Evolutionary conservation across 2,888 invertebrate species (phyloP), one percentile per base, ranked within the genome.

Genomic region (Reticulitermes lucifugus): DNA sequence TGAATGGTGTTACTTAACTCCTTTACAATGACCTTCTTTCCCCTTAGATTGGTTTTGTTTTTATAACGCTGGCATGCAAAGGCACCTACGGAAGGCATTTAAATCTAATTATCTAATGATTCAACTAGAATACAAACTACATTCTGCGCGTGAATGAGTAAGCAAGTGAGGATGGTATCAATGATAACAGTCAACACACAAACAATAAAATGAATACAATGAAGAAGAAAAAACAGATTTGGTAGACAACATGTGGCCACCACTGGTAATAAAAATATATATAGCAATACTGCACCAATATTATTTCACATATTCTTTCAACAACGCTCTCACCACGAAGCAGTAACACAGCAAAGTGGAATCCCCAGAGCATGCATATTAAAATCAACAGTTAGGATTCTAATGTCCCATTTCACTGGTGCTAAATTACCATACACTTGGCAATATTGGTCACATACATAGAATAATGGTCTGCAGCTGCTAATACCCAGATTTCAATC

Each of bases 11-110:
- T 46, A 77, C 43, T 14, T 84, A 77, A 51, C 75, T 84, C 25
- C 29, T 77, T 41, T 79, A 46, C 77, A 84, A 84, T 60, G 59
- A 59, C 10, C 43, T 77, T 55, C 79, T 79, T 65, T 79, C 51
- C 71, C 25, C 65, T 55, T 79, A 35, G 79, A 84, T 55, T 80
- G 60, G 41, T 55, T 80, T 60, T 80, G 35, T 80, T 21, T 73
- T 80, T 41, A 79, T 46, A 46, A 29, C 55, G 70, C 79, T 65
- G 70, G 84, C 84, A 84, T 84, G 84, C 84, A 79, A 86, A 86
- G 86, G 86, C 86, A 86, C 86, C 86, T 86, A 86, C 83, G 59
- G 84, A 86, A 86, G 86, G 86, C 86, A 81, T 79, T 81, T 71
- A 83, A 83, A 29, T 80, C 80, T 80, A 80, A 80, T 60, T 60